Base-by-base conservation (phyloP, 35 echinoderm and acorn worm genomes). In the Apostichopus californicus region DNA sequence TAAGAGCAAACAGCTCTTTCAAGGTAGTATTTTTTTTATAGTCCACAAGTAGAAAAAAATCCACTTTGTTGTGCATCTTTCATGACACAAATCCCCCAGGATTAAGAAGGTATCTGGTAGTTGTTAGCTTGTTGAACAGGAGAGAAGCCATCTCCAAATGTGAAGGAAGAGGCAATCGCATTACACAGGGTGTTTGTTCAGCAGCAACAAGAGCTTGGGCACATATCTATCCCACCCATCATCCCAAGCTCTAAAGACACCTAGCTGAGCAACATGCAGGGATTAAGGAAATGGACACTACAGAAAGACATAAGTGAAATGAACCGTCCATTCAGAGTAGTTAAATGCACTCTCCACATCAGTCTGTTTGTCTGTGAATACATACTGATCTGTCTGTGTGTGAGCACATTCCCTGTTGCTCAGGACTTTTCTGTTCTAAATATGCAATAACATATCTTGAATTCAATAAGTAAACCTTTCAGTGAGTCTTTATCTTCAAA, bases 51-150 rank as follows among this genome's bases (percentile, higher is more conserved):
- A 85, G 22, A 85, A 52, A 75, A 22, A 75, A n/a, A 75, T 75
- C 71, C 21, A 14, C 10, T 85, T 85, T 59, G 15, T 83, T 83
- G 80, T n/a, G 71, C 17, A 75, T 75, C 81, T 85, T 56, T 85
- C 55, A 85, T 56, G 81, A 55, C 58, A 17, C 14, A 58, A 85
- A 85, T 85, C 81, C 81, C 81, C 9, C 81, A n/a, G 81, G 81
- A 85, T 85, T 85, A 85, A 6, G 18, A 55, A 85, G 55, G 81
- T 75, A 59, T 85, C 81, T 85, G 81, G 81, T 85, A 56, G 55
- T 56, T 85, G 81, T 85, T 85, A 60, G 55, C 17, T 85, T 56
- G 55, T 15, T 85, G 57, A 8, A 85, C 17, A 55, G 58, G 10
- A 59, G 1, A 85, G 23, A 59, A 58, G 22, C 11, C 9, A 85